Base-by-base conservation (phyloP, 2,888 invertebrate species). In the Eupithecia subfuscata region DNA sequence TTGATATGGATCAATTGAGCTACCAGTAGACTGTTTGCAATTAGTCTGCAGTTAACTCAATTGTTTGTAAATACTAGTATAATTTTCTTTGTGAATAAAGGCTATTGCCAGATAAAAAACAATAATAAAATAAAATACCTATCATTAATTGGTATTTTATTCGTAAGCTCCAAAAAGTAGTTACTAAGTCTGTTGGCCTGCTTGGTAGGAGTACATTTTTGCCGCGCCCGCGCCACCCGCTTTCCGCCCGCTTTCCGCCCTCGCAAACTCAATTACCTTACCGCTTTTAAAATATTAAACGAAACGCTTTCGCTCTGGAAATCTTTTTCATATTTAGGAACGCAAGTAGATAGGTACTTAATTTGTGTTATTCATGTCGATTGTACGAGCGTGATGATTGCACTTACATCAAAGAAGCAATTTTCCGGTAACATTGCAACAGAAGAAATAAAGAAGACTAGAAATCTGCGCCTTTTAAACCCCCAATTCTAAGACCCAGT, bases 211-310 rank as follows among this genome's bases (percentile, higher is more conserved):
- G 5, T 37, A 22, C 0, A 56, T 56, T 56, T 56, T 56, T n/a
- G n/a, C n/a, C n/a, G n/a, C n/a, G n/a, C n/a, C n/a, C n/a, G n/a
- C n/a, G n/a, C n/a, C n/a, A n/a, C 12, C 12, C 25, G 22, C 40
- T 7, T 3, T 7, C 7, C 37, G 12, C 60, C 43, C 22, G 14
- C 68, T 14, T 22, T 5, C 43, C 68, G 22, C 40, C 68, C 70
- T 64, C 75, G 40, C 30, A 34, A 73, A 79, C 78, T 78, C 79
- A 79, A 75, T 79, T 77, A 78, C 79, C 73, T 79, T 75, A 76
- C 79, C 73, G 30, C 78, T 79, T 74, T 78, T 80, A 73, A 81
- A 78, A 80, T 80, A 81, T 80, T 79, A 76, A 80, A 71, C 70
- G 75, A 71, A 81, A 81, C 79, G 78, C 67, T 43, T 76, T 71